Evolutionary conservation across 2,888 invertebrate species (phyloP).

Genomic region (Chloroclysta siterata): DNA sequence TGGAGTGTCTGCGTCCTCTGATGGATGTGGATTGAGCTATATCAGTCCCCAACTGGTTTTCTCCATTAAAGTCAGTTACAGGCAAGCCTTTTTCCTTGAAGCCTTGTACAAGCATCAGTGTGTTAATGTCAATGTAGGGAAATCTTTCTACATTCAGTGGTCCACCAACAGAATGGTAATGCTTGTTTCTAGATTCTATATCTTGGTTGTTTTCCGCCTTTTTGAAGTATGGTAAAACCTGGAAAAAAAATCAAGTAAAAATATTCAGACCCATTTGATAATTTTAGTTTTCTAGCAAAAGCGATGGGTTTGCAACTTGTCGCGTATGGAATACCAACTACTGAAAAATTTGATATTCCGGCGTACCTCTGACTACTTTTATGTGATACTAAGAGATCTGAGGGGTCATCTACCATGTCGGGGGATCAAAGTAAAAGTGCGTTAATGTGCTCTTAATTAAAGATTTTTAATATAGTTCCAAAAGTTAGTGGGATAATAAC

Average conservation of each 20-base stretch:
- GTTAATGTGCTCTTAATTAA: too few relatives aligned
- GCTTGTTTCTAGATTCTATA: constrained; percentile 76
- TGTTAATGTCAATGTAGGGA: constrained; percentile 86
- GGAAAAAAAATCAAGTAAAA: constrained; percentile 41
- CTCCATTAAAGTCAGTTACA: constrained; percentile 85
- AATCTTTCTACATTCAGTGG: constrained; percentile 87
- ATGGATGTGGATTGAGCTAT: constrained; percentile 86
- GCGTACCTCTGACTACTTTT: too few relatives aligned
- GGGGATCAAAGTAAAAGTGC: too few relatives aligned
- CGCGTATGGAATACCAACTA: too few relatives aligned
- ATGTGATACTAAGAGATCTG: too few relatives aligned
- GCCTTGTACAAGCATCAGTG: constrained; percentile 83
- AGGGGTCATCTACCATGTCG: too few relatives aligned
- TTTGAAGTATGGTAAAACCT: constrained; percentile 88
- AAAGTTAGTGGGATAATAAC: too few relatives aligned
- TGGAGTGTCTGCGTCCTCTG: constrained; percentile 86
- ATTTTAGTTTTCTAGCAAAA: too few relatives aligned
- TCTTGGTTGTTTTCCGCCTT: constrained; percentile 87
- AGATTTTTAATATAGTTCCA: too few relatives aligned
- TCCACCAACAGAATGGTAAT: constrained; percentile 86
- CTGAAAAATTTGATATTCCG: too few relatives aligned
- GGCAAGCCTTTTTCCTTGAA: constrained; percentile 87
- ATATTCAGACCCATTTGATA: too few relatives aligned
- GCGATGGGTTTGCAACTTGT: too few relatives aligned
- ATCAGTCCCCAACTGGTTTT: constrained; percentile 85